These are phyloP conservation scores for Ormyrus nitidulus DNA, from an alignment of 2,888 invertebrate species.

Conservation along the genomic window DNA sequence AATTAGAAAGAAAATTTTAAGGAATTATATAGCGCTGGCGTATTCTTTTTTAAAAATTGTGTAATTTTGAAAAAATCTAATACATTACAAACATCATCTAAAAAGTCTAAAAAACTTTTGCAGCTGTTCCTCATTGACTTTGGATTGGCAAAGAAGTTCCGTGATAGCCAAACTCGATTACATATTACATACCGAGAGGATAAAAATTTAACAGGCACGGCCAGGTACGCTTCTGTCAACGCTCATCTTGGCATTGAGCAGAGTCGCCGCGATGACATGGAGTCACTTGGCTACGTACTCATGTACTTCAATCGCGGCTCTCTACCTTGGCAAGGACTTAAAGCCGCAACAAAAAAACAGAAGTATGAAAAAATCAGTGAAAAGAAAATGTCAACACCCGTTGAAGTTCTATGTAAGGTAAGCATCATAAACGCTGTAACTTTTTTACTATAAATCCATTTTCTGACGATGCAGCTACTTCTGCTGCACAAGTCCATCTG, in stretches of 20 bases:
- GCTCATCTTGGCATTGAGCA: slow-evolving; percentile 99
- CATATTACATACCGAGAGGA: slow-evolving; percentile 98
- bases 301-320: slow-evolving; percentile 99
- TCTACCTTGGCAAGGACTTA: slow-evolving; percentile 98
- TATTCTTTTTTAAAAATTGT: no score
- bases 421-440: slow-evolving; percentile 59
- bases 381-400: slow-evolving; percentile 99
- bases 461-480: no score
- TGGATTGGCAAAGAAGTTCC: slow-evolving; percentile 98
- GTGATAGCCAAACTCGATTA: slow-evolving; percentile 92
- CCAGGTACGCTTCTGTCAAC: slow-evolving; percentile 99
- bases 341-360: slow-evolving; percentile 98
- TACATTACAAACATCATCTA: no score
- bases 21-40: no score
- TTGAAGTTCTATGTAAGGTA: slow-evolving; percentile 97
- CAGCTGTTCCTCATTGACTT: slow-evolving; percentile 98
- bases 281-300: slow-evolving; percentile 98
- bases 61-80: no score
- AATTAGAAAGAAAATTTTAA: no score
- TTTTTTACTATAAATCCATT: background rate
- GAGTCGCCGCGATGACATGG: slow-evolving; percentile 99
- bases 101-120: slow-evolving; percentile 36
- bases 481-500: no score
- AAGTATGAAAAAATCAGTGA: slow-evolving; percentile 99
- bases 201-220: slow-evolving; percentile 93